Evolutionary conservation across 2,797 vertebrate genomes (phyloP).

Genomic region (Bradypodion ventrale): DNA sequence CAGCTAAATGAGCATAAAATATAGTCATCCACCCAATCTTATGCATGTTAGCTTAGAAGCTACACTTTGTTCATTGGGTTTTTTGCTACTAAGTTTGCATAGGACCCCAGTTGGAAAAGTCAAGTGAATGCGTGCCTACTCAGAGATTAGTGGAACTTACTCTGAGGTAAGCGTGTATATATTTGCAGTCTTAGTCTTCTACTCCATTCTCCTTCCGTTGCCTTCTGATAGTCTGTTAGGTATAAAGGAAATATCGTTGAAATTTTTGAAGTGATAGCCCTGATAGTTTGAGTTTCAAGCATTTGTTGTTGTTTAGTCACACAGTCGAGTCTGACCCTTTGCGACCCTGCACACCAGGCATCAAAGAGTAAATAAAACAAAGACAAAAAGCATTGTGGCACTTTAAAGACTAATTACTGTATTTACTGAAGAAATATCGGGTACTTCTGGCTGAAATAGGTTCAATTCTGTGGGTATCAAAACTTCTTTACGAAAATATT

Average conservation of each 20-base stretch:
- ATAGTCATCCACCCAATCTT: neutral
- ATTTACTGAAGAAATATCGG: neutral
- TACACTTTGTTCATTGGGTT: neutral
- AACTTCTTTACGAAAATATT: slow-evolving; percentile 10
- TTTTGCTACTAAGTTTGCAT: neutral
- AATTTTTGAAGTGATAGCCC: too few relatives aligned
- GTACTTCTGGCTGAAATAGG: neutral
- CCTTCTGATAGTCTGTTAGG: neutral
- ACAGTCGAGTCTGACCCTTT: too few relatives aligned
- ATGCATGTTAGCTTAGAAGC: neutral
- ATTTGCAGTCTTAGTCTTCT: neutral
- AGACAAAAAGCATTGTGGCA: too few relatives aligned
- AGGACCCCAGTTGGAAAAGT: neutral
- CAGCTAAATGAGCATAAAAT: neutral
- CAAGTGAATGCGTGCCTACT: neutral
- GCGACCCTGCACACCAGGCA: too few relatives aligned
- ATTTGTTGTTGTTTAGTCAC: too few relatives aligned
- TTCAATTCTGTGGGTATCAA: neutral
- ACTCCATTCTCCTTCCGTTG: neutral
- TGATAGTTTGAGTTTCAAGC: too few relatives aligned
- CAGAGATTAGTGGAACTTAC: neutral
- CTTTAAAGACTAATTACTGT: too few relatives aligned
- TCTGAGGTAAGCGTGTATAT: neutral
- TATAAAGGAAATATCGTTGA: neutral
- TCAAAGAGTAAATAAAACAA: too few relatives aligned